These are phyloP conservation scores for Archegozetes longisetosus DNA, from an alignment of 1,140 invertebrate genomes.

Conservation along the genomic window DNA sequence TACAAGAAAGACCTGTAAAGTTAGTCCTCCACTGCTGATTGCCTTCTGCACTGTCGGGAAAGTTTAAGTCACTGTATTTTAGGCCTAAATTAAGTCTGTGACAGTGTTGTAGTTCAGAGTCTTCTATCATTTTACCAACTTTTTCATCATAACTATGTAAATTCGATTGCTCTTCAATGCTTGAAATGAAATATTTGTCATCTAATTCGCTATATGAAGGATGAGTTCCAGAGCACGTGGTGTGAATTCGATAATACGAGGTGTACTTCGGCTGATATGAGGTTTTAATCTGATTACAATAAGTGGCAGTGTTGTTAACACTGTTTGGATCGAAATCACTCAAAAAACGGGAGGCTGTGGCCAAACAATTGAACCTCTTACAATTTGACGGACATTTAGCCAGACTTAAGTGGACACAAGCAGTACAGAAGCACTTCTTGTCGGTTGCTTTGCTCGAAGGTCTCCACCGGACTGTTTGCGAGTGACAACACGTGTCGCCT, in stretches of 20 bases:
- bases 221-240: slow-evolving; percentile 8
- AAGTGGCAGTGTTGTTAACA: slow-evolving; percentile 8
- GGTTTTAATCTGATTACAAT: slow-evolving; percentile 12
- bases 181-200: neutral
- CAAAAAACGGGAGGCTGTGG: slow-evolving; percentile 11
- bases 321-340: slow-evolving; percentile 7
- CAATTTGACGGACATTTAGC: slow-evolving; percentile 13
- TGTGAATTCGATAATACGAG: slow-evolving; percentile 12
- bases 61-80: slow-evolving; percentile 21
- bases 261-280: slow-evolving; percentile 15
- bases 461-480: slow-evolving; percentile 12
- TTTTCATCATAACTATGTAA: slow-evolving; percentile 16
- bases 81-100: slow-evolving; percentile 17
- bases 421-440: slow-evolving; percentile 15
- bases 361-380: slow-evolving; percentile 12
- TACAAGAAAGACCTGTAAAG: slow-evolving; percentile 35
- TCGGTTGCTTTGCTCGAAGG: slow-evolving; percentile 2
- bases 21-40: slow-evolving; percentile 16
- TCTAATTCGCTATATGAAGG: neutral
- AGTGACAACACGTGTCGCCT: slow-evolving; percentile 14
- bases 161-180: neutral
- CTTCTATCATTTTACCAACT: slow-evolving; percentile 20
- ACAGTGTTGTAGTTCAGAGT: slow-evolving; percentile 19
- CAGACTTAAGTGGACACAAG: slow-evolving; percentile 9
- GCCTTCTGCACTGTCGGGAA: slow-evolving; percentile 17